These are phyloP conservation scores for Epinephelus lanceolatus DNA, from an alignment of 2,113 vertebrate genomes.

Conservation along the genomic window DNA sequence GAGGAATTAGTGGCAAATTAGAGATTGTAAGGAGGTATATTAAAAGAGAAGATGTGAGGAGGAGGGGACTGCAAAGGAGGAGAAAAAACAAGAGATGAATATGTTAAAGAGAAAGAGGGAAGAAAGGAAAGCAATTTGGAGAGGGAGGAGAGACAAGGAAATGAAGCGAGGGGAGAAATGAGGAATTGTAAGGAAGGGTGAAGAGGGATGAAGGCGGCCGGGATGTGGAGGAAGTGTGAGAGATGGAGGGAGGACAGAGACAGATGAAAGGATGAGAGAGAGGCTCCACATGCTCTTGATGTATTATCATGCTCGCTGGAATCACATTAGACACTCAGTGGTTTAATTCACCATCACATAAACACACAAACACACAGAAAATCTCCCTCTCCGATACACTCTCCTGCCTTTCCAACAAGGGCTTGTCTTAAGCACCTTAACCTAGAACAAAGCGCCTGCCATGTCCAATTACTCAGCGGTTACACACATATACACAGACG, in stretches of 20 bases:
- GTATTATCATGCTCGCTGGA: conserved; percentile 45
- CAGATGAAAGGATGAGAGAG: conserved; percentile 45
- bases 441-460: conserved; percentile 55
- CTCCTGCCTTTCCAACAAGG: conserved; percentile 11
- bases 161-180: conserved; percentile 19
- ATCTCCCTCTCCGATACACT: conserved; percentile 9
- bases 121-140: conserved; percentile 22
- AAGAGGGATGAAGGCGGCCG: conserved; percentile 13
- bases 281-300: conserved; percentile 43
- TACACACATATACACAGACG: conserved; percentile 16
- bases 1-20: conserved; percentile 10
- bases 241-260: conserved; percentile 55
- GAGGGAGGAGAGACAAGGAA: conserved; percentile 38
- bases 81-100: conserved; percentile 27
- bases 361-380: conserved; percentile 21
- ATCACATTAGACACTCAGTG: conserved; percentile 59
- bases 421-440: conserved; percentile 51
- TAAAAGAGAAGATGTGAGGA: conserved; percentile 10
- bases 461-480: conserved; percentile 53
- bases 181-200: not conserved
- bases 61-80: conserved; percentile 16
- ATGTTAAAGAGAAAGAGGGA: not conserved
- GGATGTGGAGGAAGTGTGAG: conserved; percentile 48
- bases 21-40: conserved; percentile 14
- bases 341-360: conserved; percentile 62